Base-by-base conservation (phyloP, 2,888 invertebrate genomes). In the Apodemia hepburni region DNA sequence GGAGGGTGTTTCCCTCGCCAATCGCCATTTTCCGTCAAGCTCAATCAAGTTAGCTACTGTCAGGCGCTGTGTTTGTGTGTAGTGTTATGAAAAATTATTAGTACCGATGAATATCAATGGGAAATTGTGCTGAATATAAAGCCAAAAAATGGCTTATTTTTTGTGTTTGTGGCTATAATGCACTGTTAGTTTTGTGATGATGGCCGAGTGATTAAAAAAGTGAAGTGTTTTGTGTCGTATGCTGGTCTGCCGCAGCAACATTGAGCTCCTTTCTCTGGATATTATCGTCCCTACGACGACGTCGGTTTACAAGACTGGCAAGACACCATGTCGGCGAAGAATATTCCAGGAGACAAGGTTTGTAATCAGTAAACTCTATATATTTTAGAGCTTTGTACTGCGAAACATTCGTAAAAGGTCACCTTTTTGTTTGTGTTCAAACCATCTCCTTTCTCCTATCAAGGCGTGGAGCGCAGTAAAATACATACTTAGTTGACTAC, bases 311-410 rank as follows among this genome's bases (percentile, higher is more conserved):
- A 80, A 74, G 75, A 77, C 79, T 78, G 82, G 78, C 81, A 84
- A 87, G 82, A 76, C 87, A 90, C 92, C 88, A 95, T 95, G 95
- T 95, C 95, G 92, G 94, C 94, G 84, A 95, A 95, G 92, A 95
- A 95, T 92, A 94, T 96, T 92, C 96, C 96, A 85, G 95, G 95
- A 88, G 96, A 96, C 93, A 96, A 96, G 95, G 96, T 96, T 90
- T 90, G 92, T 85, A 85, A 69, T 65, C 17, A 17, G 54, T 60
- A 65, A 64, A 64, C 8, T 29, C 15, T 27, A 29, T 15, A 17
- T n/a, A 9, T 18, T 59, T 62, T 33, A 33, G 5, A 15, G 45
- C 45, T 65, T 63, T 59, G 8, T 65, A 49, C 65, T 67, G 62
- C 65, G 65, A 72, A 66, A 66, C 67, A 64, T 66, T 66, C 15